phyloP scores from a whole-genome alignment of 2,797 vertebrate genomes.

The Emys orbicularis region DNA sequence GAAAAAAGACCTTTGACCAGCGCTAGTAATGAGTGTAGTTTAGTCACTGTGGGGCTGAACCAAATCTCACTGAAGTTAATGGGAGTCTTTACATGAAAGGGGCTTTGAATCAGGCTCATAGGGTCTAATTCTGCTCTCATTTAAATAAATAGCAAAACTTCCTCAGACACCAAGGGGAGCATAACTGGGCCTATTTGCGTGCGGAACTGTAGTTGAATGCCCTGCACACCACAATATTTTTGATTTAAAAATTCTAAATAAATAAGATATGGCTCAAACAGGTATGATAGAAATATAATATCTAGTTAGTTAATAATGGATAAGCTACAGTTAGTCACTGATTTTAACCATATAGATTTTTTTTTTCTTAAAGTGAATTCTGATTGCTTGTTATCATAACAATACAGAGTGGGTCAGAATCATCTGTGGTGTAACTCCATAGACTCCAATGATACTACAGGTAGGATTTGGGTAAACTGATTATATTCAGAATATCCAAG shows the following conservation, averaged over 20 bases:
- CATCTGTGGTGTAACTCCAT: not conserved
- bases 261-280: not conserved
- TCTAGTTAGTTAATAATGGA: not conserved
- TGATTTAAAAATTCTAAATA: not conserved
- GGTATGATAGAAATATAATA: not conserved
- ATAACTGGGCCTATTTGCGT: not conserved
- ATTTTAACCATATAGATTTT: not conserved
- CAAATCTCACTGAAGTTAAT: not conserved
- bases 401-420: not conserved
- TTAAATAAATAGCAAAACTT: not conserved
- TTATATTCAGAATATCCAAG: not conserved
- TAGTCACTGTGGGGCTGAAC: not conserved
- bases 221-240: not conserved
- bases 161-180: not conserved
- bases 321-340: not conserved
- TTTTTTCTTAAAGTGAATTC: not conserved
- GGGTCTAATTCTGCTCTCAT: not conserved
- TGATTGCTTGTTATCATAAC: not conserved
- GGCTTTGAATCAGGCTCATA: not conserved
- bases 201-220: not conserved
- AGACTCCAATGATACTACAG: not conserved
- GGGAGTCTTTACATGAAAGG: not conserved
- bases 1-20: not conserved
- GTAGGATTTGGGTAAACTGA: accelerated
- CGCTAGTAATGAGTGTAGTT: not conserved